Evolutionary conservation across 1,140 invertebrate species (phyloP).

Genomic region (Neocloeon triangulifer): DNA sequence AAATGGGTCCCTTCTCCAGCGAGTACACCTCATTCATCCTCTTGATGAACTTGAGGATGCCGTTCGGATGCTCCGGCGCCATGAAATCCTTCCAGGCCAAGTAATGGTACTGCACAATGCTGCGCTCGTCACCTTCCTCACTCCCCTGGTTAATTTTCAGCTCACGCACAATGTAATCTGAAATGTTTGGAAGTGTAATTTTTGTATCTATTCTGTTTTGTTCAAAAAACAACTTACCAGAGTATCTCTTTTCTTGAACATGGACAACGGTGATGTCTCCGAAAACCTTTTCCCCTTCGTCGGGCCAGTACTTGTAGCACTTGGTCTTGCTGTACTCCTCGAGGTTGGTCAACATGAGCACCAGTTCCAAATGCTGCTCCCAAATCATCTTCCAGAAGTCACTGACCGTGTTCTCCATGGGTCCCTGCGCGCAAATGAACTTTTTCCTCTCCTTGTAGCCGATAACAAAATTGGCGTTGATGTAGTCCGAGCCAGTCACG

Average conservation of each 20-base stretch:
- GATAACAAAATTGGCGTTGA: slow-evolving; percentile 80
- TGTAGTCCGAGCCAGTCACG: slow-evolving; percentile 62
- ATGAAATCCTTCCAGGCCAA: slow-evolving; percentile 89
- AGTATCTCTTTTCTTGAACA: slow-evolving; percentile 40
- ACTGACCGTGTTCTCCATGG: slow-evolving; percentile 75
- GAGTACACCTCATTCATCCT: slow-evolving; percentile 72
- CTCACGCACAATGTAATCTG: slow-evolving; percentile 61
- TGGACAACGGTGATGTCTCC: slow-evolving; percentile 57
- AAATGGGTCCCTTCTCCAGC: slow-evolving; percentile 53
- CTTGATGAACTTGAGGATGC: slow-evolving; percentile 74
- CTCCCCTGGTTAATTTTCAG: slow-evolving; percentile 32
- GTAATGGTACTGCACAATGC: slow-evolving; percentile 82
- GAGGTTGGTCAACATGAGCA: slow-evolving; percentile 85
- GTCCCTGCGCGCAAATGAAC: slow-evolving; percentile 84
- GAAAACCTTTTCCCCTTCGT: slow-evolving; percentile 50
- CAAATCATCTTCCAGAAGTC: slow-evolving; percentile 98
- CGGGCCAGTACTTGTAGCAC: slow-evolving; percentile 85
- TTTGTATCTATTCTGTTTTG: slow-evolving; percentile 1
- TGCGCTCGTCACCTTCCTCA: slow-evolving; percentile 35
- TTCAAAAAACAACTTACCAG: slow-evolving; percentile 14
- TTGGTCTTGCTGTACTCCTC: slow-evolving; percentile 87
- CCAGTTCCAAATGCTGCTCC: slow-evolving; percentile 78
- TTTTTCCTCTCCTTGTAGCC: slow-evolving; percentile 83
- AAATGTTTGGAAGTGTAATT: too few species aligned
- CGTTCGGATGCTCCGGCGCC: slow-evolving; percentile 75